Evolutionary conservation across 1,140 invertebrate species (phyloP).

Genomic region (Zophobas atratus): DNA sequence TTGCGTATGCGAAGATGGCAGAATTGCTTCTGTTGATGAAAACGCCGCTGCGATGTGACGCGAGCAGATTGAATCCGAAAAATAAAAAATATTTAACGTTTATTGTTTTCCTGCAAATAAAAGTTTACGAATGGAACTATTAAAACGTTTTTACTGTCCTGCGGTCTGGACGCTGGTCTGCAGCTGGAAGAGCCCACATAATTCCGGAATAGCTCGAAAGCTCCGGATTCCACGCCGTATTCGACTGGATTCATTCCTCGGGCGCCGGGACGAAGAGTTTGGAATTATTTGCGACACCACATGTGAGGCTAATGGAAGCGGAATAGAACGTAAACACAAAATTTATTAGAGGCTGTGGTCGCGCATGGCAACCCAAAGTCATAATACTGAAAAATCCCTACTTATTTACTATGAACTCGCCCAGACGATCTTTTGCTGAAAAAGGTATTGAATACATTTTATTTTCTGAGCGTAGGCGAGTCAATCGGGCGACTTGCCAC

Average conservation of each 20-base stretch:
- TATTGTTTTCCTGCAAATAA: neutral
- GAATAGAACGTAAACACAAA: neutral
- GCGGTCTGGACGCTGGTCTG: conserved; percentile 49
- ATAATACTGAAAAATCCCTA: neutral
- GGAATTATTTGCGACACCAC: conserved; percentile 4
- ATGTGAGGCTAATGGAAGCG: neutral
- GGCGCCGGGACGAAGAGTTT: neutral
- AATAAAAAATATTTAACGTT: too few species aligned
- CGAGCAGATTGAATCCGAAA: too few species aligned
- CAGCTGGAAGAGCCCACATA: conserved; percentile 44
- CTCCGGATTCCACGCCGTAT: conserved; percentile 26
- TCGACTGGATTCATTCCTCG: conserved; percentile 29
- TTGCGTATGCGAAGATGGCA: conserved; percentile 8
- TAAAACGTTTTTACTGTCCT: conserved; percentile 58
- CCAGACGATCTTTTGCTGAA: too few species aligned
- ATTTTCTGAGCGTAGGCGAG: too few species aligned
- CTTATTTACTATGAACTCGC: too few species aligned
- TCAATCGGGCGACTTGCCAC: too few species aligned
- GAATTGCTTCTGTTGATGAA: neutral
- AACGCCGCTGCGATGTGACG: too few species aligned
- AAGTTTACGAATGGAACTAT: conserved; percentile 53
- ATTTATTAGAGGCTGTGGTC: too few species aligned
- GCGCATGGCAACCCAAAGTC: too few species aligned
- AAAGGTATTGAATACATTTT: too few species aligned
- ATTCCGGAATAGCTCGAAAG: conserved; percentile 40